Percentiles rank a stretch among this genome's conserved stretches.
Conservation (phyloP, 2,888 invertebrate genomes). For the Caenorhabditis panamensis region DNA sequence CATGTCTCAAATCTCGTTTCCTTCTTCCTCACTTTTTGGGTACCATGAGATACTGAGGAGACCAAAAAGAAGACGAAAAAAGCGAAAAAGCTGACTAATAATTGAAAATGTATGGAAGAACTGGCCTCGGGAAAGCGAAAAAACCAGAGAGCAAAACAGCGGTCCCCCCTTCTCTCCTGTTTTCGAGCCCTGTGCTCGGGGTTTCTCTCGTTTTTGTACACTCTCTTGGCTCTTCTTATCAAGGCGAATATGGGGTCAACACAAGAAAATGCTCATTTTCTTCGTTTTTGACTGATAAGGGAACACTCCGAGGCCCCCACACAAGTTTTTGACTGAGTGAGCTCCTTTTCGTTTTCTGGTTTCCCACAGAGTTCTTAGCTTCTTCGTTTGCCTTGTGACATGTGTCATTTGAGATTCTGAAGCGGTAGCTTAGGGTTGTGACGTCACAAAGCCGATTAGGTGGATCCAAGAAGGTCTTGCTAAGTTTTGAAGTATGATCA, state of each 20-base stretch:
- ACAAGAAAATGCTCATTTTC: slow-evolving; percentile 36
- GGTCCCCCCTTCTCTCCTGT: slow-evolving; percentile 9
- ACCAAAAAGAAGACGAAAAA: slow-evolving; percentile 12
- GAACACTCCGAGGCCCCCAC: background rate
- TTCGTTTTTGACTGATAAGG: background rate
- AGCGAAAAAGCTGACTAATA: slow-evolving; percentile 40
- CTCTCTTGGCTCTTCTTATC: slow-evolving; percentile 9
- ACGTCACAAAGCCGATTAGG: slow-evolving; percentile 28
- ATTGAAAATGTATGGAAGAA: slow-evolving; percentile 57
- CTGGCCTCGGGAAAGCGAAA: slow-evolving; percentile 16
- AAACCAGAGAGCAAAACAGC: slow-evolving; percentile 18
- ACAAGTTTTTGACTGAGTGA: background rate
- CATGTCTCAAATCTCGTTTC: background rate
- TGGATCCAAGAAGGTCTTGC: too few relatives aligned
- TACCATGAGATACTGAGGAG: too few relatives aligned
- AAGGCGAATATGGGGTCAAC: slow-evolving; percentile 15
- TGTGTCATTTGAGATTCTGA: slow-evolving; percentile 47
- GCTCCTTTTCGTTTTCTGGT: too few relatives aligned
- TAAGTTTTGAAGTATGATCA: background rate
- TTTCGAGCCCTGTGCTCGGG: slow-evolving; percentile 5
- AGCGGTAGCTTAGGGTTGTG: slow-evolving; percentile 29
- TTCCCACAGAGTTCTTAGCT: slow-evolving; percentile 1
- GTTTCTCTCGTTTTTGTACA: slow-evolving; percentile 12
- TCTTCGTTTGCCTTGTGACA: slow-evolving; percentile 20
- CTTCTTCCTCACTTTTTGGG: too few relatives aligned